phyloP scores from a whole-genome alignment of 2,797 vertebrate species.

The Acestrorhynchus altus region DNA sequence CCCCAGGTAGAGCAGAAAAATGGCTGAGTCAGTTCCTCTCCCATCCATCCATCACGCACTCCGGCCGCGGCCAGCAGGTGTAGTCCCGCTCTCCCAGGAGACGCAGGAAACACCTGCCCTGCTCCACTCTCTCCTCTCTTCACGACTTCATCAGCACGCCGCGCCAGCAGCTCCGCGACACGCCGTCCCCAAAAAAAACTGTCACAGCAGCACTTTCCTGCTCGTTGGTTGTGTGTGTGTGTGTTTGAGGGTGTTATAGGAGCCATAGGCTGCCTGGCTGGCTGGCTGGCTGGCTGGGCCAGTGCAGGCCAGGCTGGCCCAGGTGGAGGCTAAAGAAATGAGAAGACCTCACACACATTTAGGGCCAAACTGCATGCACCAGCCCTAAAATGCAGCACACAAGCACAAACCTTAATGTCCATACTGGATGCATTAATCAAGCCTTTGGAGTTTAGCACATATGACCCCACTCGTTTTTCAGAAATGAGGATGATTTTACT shows the following conservation, averaged over 20 bases:
- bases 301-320: slow-evolving; percentile 55
- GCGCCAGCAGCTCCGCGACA: slow-evolving; percentile 68
- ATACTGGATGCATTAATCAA: slow-evolving; percentile 44
- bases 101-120: slow-evolving; percentile 84
- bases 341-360: slow-evolving; percentile 74
- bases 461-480: slow-evolving; percentile 48
- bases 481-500: slow-evolving; percentile 53
- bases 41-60: slow-evolving; percentile 84
- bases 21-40: slow-evolving; percentile 87
- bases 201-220: slow-evolving; percentile 85
- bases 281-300: slow-evolving; percentile 26
- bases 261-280: slow-evolving; percentile 65
- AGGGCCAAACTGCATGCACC: slow-evolving; percentile 45
- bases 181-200: slow-evolving; percentile 74
- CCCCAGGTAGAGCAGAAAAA: slow-evolving; percentile 82
- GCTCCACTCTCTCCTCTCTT: slow-evolving; percentile 69
- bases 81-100: slow-evolving; percentile 77
- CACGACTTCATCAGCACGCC: slow-evolving; percentile 78
- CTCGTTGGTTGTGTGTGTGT: slow-evolving; percentile 76
- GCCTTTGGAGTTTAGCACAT: slow-evolving; percentile 45
- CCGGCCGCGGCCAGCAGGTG: slow-evolving; percentile 82
- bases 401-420: slow-evolving; percentile 40
- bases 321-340: slow-evolving; percentile 62
- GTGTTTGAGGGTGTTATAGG: slow-evolving; percentile 76
- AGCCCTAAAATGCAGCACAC: slow-evolving; percentile 42